Conservation (phyloP, 2,113 vertebrate species). For the Solea solea region DNA sequence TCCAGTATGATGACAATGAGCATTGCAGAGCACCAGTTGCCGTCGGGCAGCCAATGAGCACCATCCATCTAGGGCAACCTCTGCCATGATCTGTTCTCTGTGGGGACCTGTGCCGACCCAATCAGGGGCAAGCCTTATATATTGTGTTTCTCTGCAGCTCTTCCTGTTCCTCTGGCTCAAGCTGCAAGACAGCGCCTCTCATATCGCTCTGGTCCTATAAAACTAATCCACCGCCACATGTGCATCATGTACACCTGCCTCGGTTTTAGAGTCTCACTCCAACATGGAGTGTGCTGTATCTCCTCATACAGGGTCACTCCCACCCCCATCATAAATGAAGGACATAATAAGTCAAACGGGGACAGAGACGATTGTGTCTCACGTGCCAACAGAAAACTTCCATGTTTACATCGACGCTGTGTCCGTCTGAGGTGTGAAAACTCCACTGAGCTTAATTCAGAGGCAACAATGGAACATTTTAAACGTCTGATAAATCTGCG, state of each 20-base stretch:
- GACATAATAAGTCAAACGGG: conserved; percentile 6
- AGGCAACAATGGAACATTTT: conserved; percentile 44
- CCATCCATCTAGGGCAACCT: conserved; percentile 48
- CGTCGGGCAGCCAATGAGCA: conserved; percentile 39
- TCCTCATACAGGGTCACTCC: conserved; percentile 5
- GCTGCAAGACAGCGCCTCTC: conserved; percentile 1
- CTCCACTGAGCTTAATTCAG: conserved; percentile 11
- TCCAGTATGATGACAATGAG: conserved; percentile 52
- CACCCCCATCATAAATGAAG: too few relatives aligned
- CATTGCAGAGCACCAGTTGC: conserved; percentile 9
- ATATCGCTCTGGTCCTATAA: background rate
- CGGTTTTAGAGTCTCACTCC: background rate
- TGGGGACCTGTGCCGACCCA: conserved; percentile 39
- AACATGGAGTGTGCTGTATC: conserved; percentile 5
- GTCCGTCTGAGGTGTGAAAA: background rate
- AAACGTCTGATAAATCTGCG: conserved; percentile 58
- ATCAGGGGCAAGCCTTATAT: conserved; percentile 54
- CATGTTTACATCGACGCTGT: background rate
- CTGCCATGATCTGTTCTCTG: conserved; percentile 39
- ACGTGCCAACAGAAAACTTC: background rate
- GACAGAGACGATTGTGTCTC: background rate
- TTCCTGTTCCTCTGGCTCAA: conserved; percentile 21
- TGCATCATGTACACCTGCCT: background rate
- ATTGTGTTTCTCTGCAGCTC: conserved; percentile 19
- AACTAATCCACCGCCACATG: conserved; percentile 14